A percentile compares a stretch with the other conserved stretches of the same genome.
Evolutionary conservation across 2,113 vertebrate genomes (phyloP).

Genomic region (Cariama cristata): DNA sequence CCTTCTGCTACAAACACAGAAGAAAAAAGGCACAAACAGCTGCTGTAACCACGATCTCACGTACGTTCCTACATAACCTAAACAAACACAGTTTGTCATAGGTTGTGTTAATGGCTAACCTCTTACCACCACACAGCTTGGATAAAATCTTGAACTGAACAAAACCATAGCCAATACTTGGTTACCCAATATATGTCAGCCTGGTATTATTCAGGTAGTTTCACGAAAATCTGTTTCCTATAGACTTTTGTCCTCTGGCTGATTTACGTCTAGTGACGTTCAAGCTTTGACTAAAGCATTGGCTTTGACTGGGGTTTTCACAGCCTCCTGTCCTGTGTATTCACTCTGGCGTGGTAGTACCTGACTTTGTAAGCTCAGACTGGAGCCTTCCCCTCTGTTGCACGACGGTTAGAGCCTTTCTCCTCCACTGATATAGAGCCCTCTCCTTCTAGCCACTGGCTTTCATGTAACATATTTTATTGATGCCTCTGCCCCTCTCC

Average conservation of each 20-base stretch:
- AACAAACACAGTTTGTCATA: neutral
- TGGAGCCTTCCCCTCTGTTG: neutral
- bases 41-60: neutral
- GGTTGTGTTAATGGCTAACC: neutral
- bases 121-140: neutral
- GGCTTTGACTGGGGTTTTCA: neutral
- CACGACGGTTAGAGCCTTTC: neutral
- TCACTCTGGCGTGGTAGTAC: neutral
- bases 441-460: neutral
- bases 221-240: neutral
- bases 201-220: neutral
- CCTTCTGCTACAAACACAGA: neutral
- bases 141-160: neutral
- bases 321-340: neutral
- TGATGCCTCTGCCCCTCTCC: neutral
- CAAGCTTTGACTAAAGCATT: neutral
- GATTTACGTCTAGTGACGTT: neutral
- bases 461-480: neutral
- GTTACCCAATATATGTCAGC: neutral
- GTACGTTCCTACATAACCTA: neutral
- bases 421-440: accelerated
- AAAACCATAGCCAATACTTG: neutral
- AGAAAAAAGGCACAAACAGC: neutral
- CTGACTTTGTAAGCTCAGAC: neutral
- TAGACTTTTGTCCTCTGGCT: neutral